Percentiles rank a stretch among this genome's conserved stretches.
phyloP scores from a whole-genome alignment of 2,888 invertebrate genomes.

The Hyles lineata region DNA sequence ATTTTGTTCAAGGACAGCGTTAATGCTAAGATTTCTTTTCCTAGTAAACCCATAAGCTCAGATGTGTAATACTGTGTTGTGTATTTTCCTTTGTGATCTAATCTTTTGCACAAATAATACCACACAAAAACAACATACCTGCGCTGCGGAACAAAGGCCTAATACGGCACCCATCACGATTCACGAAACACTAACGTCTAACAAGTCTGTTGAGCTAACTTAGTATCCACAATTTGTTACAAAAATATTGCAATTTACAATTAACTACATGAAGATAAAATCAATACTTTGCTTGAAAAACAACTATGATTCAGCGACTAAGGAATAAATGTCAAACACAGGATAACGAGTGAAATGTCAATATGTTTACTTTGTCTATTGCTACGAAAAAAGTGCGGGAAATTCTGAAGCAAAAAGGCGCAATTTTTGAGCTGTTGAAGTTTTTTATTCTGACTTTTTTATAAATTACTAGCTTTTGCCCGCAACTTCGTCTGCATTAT shows the following conservation, averaged over 20 bases:
- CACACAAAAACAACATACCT: conserved; percentile 65
- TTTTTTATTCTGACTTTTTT: no score
- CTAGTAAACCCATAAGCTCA: background rate
- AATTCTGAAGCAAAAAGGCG: no score
- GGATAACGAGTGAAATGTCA: background rate
- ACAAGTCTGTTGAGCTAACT: background rate
- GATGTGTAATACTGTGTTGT: background rate
- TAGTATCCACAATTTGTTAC: background rate
- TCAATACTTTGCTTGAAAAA: background rate
- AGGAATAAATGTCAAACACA: background rate
- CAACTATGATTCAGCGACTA: background rate
- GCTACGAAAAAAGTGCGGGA: no score
- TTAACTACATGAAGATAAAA: background rate
- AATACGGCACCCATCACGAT: conserved; percentile 86
- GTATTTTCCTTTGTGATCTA: background rate
- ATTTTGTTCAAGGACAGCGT: no score
- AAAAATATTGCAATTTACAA: background rate
- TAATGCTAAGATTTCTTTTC: no score
- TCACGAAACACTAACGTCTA: no score
- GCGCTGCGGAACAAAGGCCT: conserved; percentile 86
- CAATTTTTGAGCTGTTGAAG: no score
- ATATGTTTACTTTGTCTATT: background rate
- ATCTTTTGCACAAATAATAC: background rate
- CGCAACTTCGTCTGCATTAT: no score
- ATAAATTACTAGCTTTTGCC: no score